Base-by-base conservation (phyloP, 2,888 invertebrate genomes). In the Pseudococcus jackbeardsleyi region DNA sequence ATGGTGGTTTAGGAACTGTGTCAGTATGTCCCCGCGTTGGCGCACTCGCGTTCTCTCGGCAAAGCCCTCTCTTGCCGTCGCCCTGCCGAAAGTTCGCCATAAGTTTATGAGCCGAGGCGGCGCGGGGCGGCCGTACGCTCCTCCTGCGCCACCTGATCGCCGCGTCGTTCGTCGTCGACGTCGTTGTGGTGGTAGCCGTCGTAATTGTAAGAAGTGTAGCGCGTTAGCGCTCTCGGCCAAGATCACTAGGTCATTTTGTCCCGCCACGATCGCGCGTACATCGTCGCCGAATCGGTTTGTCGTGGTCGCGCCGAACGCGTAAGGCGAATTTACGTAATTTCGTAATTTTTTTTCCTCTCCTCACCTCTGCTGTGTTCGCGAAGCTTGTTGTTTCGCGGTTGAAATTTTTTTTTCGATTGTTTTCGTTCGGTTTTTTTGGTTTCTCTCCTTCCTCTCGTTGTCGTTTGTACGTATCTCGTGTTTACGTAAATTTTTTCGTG, bases 191-290 rank as follows among this genome's bases (percentile, higher is more conserved):
- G 17, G 59, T 50, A 26, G 77, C 48, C 64, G 46, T 68, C 82
- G 89, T 82, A 22, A 68, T 85, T 68, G 89, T 72, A 46, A 84
- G 88, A 88, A 88, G 77, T 89, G 88, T 88, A 88, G 89, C 87
- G 86, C 79, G 72, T 68, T 72, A 86, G 84, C 50, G 88, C 59
- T 79, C 88, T 72, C 88, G 89, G 89, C 87, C 89, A 89, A 86
- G 89, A 89, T 89, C 89, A 89, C 89, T 89, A 85, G 89, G 89
- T 89, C 89, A 88, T 88, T 48, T 84, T 88, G 59, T 88, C 82
- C 84, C 59, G 88, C 68, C 84, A 64, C 88, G 88, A 64, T 59
- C 84, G 88, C 68, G 88, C 84, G 88, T 84, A 50, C 88, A 42
- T 64, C 26, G 50, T 79, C 88, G 88, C 79, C 79, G 33, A 54